These are phyloP conservation scores for Hydrotaea cyrtoneurina DNA, from an alignment of 2,888 invertebrate species.

Conservation along the genomic window DNA sequence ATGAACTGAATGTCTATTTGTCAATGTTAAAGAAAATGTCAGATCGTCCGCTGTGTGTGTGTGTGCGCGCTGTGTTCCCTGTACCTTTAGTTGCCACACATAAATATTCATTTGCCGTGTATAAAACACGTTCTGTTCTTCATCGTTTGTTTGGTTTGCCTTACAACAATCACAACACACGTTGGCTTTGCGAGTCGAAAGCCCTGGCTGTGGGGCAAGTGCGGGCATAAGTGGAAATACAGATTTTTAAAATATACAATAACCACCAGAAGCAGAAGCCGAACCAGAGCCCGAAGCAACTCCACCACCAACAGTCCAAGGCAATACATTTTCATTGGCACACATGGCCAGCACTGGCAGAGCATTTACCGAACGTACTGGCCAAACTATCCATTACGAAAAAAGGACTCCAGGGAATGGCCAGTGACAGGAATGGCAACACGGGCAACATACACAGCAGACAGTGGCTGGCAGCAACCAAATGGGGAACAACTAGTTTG, in stretches of 20 bases:
- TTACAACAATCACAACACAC: background rate
- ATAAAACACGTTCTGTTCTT: background rate
- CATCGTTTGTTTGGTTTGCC: background rate
- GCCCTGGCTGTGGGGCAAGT: too few species aligned
- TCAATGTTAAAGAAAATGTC: background rate
- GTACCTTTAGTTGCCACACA: background rate
- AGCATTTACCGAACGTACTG: background rate
- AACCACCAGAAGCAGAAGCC: background rate
- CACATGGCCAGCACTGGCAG: constrained; percentile 30
- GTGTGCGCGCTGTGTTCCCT: too few species aligned
- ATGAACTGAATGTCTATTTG: background rate
- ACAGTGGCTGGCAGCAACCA: background rate
- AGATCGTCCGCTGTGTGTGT: background rate
- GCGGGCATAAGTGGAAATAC: background rate
- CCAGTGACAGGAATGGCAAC: background rate
- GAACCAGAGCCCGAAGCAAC: background rate
- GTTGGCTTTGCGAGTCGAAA: background rate
- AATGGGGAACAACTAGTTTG: too few species aligned
- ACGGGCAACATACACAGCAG: background rate
- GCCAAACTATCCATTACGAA: constrained; percentile 13
- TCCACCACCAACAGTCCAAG: background rate
- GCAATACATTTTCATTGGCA: background rate
- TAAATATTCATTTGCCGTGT: constrained; percentile 31
- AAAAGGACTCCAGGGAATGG: constrained; percentile 44
- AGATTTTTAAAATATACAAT: constrained; percentile 22